These are phyloP conservation scores for Nymphicus hollandicus DNA, from an alignment of 2,113 vertebrate species.

Conservation along the genomic window DNA sequence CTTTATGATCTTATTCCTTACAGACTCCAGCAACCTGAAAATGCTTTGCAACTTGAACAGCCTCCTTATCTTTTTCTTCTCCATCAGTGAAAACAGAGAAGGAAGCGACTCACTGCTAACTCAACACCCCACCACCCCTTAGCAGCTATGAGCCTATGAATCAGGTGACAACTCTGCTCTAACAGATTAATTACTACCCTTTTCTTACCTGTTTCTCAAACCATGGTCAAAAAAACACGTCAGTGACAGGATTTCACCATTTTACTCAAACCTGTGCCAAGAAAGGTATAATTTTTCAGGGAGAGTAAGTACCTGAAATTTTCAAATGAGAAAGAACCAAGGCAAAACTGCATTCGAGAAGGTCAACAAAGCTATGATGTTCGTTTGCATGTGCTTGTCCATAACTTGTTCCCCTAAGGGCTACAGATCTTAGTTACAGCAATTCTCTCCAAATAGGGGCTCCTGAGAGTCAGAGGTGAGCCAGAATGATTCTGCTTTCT, in stretches of 20 bases:
- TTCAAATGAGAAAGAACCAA: not conserved
- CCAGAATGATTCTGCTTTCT: not conserved
- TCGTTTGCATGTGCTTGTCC: not conserved
- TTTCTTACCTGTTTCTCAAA: not conserved
- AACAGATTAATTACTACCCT: not conserved
- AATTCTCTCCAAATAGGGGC: not conserved
- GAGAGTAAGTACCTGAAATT: not conserved
- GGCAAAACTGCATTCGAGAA: not conserved
- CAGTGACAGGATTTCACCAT: not conserved
- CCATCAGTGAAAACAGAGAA: not conserved
- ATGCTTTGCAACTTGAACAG: not conserved
- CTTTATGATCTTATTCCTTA: not conserved
- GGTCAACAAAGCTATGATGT: not conserved
- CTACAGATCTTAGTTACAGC: not conserved
- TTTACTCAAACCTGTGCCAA: not conserved
- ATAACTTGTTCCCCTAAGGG: not conserved
- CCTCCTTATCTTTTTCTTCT: not conserved
- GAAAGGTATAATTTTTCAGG: not conserved
- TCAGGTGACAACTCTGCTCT: not conserved
- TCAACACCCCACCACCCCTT: not conserved
- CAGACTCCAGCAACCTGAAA: not conserved
- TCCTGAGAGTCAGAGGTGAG: not conserved
- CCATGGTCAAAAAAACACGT: no score
- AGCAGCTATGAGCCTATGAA: not conserved
- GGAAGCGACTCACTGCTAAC: not conserved